Evolutionary conservation across 37 sponge, comb jelly and placozoan species (phyloP).

Genomic region (Eunapius fragilis): DNA sequence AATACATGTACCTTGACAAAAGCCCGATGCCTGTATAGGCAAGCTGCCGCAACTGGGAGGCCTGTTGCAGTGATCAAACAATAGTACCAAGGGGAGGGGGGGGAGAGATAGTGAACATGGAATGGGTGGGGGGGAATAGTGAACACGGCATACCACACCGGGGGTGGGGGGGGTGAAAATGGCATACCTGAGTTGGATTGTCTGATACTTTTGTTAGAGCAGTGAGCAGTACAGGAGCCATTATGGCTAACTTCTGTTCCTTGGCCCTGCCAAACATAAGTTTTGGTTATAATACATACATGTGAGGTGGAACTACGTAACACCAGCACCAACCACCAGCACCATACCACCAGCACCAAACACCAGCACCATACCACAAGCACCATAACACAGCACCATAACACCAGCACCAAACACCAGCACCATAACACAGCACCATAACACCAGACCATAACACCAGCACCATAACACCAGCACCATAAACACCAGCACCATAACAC

Average conservation of each 20-base stretch:
- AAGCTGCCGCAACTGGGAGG: conserved; percentile 21
- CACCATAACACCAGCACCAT: no score
- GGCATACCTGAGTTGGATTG: conserved; percentile 41
- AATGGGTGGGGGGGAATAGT: no score
- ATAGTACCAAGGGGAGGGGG: no score
- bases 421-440: no score
- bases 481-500: no score
- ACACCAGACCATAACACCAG: no score
- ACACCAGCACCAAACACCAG: no score
- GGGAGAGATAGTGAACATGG: conserved; percentile 2
- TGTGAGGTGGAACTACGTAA: background rate
- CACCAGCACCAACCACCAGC: background rate
- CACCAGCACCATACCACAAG: no score
- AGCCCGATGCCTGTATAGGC: conserved; percentile 41
- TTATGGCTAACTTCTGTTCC: conserved; percentile 32
- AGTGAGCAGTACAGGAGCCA: conserved; percentile 70
- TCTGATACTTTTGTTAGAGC: conserved; percentile 58
- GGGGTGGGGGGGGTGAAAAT: background rate
- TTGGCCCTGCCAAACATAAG: conserved; percentile 14
- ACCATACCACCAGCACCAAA: no score
- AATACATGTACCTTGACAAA: conserved; percentile 27
- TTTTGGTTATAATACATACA: background rate
- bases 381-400: no score
- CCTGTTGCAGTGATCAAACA: background rate
- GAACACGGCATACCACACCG: no score